Evolutionary conservation across 37 sponge, comb jelly and placozoan genomes (phyloP), one percentile per base, ranked within the genome.

Genomic region (Theonella swinhoei): DNA sequence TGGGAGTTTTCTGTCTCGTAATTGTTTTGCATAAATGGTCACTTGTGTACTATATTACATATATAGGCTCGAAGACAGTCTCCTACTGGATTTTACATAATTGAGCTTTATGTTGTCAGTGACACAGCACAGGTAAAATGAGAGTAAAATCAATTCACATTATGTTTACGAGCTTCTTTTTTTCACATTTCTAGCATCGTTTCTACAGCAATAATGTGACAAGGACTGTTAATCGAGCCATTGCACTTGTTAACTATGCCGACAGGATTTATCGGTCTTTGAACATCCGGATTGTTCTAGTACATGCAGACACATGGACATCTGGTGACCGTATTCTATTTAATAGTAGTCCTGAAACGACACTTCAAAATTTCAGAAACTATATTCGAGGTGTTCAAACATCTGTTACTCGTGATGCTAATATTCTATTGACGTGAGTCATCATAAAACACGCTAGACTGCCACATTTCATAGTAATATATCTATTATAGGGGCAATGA

Each of bases 341-440:
- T 19, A 43, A 42, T 5, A 33, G 75, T 31, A 75, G 84, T 24
- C 41, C 87, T 0, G 79, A 73, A 19, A 25, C 90, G 8, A 47
- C 54, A 17, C 54, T 47, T 47, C 73, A 85, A 4, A 73, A 68
- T 36, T 87, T 87, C 31, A n/a, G 62, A n/a, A 59, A 42, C 4
- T 82, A 86, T 63, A 66, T 33, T 26, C 39, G 40, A 25, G n/a
- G n/a, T n/a, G n/a, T n/a, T n/a, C 23, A 32, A 28, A 80, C 67
- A 7, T 73, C 79, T 35, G 54, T 36, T 35, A 20, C 41, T 4
- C 81, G 70, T 42, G 90, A 90, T 64, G 76, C 81, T 40, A n/a
- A 72, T 47, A 85, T 85, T 81, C 70, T 90, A 5, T 40, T 90
- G 42, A 90, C 90, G 90, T 90, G 37, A 58, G 90, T 85, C n/a